Evolutionary conservation across 1,140 invertebrate genomes (phyloP).

Genomic region (Archegozetes longisetosus): DNA sequence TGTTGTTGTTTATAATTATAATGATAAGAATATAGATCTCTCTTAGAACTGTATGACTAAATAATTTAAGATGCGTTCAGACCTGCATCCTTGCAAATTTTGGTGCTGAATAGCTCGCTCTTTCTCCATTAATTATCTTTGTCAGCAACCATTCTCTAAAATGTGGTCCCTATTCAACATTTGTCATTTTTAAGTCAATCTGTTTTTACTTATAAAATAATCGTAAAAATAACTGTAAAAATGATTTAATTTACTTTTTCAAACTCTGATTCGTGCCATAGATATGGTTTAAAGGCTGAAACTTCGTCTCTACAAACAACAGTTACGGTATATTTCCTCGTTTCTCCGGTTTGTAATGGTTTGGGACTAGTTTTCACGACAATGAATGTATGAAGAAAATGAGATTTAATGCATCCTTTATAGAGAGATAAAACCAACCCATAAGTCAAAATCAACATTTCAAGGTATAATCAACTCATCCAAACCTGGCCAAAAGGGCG

Average conservation of each 20-base stretch:
- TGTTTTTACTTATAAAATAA: no score
- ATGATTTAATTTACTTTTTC: constrained; percentile 17
- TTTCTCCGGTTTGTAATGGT: background rate
- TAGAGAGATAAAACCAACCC: background rate
- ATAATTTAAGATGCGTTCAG: background rate
- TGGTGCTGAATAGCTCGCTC: constrained; percentile 83
- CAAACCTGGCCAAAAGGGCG: constrained; percentile 62
- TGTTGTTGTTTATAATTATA: background rate
- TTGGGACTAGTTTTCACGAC: constrained; percentile 21
- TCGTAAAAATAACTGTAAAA: background rate
- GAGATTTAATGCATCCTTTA: constrained; percentile 38
- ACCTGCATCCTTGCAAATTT: constrained; percentile 84
- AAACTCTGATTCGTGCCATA: constrained; percentile 23
- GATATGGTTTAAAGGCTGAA: constrained; percentile 23
- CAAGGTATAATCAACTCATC: background rate
- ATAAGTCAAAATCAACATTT: background rate
- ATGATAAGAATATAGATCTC: background rate
- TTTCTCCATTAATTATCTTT: constrained; percentile 97
- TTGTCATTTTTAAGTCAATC: no score
- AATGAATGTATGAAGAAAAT: constrained; percentile 25
- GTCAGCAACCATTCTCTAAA: constrained; percentile 86
- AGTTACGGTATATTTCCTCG: constrained; percentile 18
- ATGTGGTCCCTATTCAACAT: constrained; percentile 50
- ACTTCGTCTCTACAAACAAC: constrained; percentile 25
- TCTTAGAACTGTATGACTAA: constrained; percentile 1